Evolutionary conservation across 2,113 vertebrate genomes (phyloP).

Genomic region (Blennius ocellaris): DNA sequence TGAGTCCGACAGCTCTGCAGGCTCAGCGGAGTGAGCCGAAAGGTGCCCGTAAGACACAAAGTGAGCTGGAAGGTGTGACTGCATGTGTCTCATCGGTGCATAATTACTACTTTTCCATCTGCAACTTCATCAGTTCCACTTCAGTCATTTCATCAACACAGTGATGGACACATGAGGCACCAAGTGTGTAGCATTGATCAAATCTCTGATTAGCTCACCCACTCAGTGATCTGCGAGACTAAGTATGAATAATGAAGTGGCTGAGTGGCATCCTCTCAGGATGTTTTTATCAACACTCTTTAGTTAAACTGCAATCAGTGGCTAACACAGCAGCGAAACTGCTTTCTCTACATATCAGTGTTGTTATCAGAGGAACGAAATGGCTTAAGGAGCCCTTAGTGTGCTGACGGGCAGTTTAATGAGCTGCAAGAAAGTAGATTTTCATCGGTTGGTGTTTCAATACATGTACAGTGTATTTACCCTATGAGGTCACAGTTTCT

Average conservation of each 20-base stretch:
- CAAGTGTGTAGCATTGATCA: neutral
- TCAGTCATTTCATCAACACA: neutral
- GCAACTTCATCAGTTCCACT: neutral
- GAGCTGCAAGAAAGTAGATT: neutral
- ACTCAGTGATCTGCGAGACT: neutral
- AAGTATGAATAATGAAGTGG: neutral
- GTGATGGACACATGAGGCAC: conserved; percentile 7
- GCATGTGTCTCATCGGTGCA: neutral
- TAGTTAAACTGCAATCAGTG: neutral
- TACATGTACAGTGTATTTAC: too few species aligned
- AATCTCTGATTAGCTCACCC: neutral
- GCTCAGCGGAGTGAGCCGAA: neutral
- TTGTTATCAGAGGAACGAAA: neutral
- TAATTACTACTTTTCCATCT: neutral
- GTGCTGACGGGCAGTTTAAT: too few species aligned
- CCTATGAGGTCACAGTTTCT: too few species aligned
- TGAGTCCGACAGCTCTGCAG: neutral
- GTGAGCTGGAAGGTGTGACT: neutral
- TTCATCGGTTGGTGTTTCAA: too few species aligned
- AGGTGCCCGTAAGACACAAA: too few species aligned
- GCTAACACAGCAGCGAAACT: conserved; percentile 1
- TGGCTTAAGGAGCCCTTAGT: too few species aligned
- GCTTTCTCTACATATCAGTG: neutral
- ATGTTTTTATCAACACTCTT: too few species aligned
- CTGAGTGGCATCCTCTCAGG: neutral